phyloP scores from a whole-genome alignment of 1,140 invertebrate genomes.

The Cyclargus thomasi region DNA sequence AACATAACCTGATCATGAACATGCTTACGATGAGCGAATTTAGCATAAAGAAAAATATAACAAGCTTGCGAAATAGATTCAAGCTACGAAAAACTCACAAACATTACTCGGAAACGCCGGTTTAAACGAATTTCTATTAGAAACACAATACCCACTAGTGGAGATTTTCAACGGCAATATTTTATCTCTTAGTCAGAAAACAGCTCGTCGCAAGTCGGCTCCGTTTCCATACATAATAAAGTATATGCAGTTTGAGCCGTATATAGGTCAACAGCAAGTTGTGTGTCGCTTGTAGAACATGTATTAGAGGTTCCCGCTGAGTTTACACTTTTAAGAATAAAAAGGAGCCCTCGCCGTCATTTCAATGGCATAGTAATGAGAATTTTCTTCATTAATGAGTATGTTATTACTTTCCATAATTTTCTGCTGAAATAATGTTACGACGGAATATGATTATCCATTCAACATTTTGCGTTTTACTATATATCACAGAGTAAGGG shows the following conservation, averaged over 20 bases:
- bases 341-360: conserved; percentile 16
- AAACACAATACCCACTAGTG: conserved; percentile 14
- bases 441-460: too few species aligned
- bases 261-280: conserved; percentile 35
- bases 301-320: conserved; percentile 28
- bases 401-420: not conserved
- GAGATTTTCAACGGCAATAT: conserved; percentile 37
- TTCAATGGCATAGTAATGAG: conserved; percentile 22
- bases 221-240: conserved; percentile 38
- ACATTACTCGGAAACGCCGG: not conserved
- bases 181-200: conserved; percentile 34
- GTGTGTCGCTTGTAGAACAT: conserved; percentile 30
- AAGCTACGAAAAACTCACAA: not conserved
- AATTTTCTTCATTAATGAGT: conserved; percentile 18
- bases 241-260: conserved; percentile 33
- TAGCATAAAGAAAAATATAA: not conserved
- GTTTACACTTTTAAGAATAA: conserved; percentile 18
- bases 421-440: not conserved
- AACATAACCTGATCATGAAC: too few species aligned
- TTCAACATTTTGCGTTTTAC: too few species aligned
- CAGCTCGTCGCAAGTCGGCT: conserved; percentile 32
- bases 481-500: too few species aligned
- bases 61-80: not conserved
- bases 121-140: not conserved
- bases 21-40: not conserved